Base-by-base conservation (phyloP, 2,797 vertebrate species). In the Notolepis coatsorum region DNA sequence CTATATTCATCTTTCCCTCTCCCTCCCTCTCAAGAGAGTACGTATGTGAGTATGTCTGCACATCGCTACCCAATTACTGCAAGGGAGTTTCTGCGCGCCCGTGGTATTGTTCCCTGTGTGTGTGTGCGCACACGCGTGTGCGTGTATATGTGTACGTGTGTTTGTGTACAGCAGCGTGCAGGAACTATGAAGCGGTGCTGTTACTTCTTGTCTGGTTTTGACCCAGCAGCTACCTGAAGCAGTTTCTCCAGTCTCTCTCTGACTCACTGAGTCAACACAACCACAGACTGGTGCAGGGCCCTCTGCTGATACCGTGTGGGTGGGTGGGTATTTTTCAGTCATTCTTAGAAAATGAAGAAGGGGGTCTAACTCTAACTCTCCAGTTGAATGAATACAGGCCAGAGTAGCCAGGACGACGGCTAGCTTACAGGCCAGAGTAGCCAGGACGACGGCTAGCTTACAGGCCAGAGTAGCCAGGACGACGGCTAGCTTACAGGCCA, bases 31-130 rank as follows among this genome's bases (percentile, higher is more conserved):
- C 64, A 41, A 25, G 88, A 89, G 87, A 81, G 85, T 82, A 73
- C 54, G 75, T 69, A 83, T 84, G 79, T 24, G 78, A 72, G 69
- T 82, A 74, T 74, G 79, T 80, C 82, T 90, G 80, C 47, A 21
- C 79, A 70, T 76, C 30, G 50, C 76, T 86, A 77, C 73, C 88
- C 86, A 91, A 91, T 91, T 91, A 91, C 84, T 82, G 84, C 74
- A 52, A 72, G 70, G 65, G 20, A 18, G 15, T 24, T 39, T 39
- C n/a, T 30, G 30, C 21, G 30, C 21, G 48, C 35, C 17, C 35
- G 17, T 31, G 46, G n/a, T n/a, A n/a, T n/a, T n/a, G n/a, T n/a
- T n/a, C n/a, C 30, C 35, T 50, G 58, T 41, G 58, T 41, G 21
- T 38, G 57, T 27, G 57, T 38, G 67, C 84, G 70, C 66, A 42